These are phyloP conservation scores for Sylvietta virens DNA, from an alignment of 2,113 vertebrate genomes.

Conservation along the genomic window DNA sequence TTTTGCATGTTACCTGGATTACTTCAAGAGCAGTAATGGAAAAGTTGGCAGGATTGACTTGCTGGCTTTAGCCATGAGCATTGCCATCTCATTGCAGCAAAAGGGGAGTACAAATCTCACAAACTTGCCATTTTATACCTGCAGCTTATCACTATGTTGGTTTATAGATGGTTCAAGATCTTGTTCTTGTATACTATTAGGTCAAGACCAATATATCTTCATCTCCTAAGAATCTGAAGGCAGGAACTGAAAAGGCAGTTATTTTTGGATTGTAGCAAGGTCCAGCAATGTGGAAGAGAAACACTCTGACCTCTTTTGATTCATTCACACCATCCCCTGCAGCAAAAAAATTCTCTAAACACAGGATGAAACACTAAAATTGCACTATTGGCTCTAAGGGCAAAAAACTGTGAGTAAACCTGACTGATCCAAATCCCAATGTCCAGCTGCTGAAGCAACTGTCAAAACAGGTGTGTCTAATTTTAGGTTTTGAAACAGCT, in stretches of 20 bases:
- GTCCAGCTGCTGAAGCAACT: constrained; percentile 40
- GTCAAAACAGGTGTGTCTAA: constrained; percentile 25
- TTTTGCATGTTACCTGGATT: not conserved
- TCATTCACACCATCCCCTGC: not conserved
- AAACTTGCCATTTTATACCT: not conserved
- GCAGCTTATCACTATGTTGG: not conserved
- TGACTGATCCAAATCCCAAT: not conserved
- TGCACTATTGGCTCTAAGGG: not conserved
- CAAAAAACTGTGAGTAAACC: not conserved
- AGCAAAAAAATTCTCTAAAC: constrained; percentile 45
- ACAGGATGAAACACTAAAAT: not conserved
- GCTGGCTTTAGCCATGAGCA: not conserved
- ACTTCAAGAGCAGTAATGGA: not conserved
- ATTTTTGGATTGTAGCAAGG: not conserved
- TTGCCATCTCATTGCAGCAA: not conserved
- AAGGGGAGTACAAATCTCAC: not conserved
- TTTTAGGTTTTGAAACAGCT: constrained; percentile 33
- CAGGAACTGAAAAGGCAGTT: not conserved
- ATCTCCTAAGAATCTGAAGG: not conserved
- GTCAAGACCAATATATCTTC: not conserved
- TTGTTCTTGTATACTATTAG: not conserved
- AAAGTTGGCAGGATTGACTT: not conserved
- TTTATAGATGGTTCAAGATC: not conserved
- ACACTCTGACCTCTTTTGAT: not conserved
- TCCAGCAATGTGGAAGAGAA: not conserved